A percentile compares a stretch with the other conserved stretches of the same genome.
These are phyloP conservation scores for Toxotes chatareus DNA, from an alignment of 2,113 vertebrate species.

Conservation along the genomic window DNA sequence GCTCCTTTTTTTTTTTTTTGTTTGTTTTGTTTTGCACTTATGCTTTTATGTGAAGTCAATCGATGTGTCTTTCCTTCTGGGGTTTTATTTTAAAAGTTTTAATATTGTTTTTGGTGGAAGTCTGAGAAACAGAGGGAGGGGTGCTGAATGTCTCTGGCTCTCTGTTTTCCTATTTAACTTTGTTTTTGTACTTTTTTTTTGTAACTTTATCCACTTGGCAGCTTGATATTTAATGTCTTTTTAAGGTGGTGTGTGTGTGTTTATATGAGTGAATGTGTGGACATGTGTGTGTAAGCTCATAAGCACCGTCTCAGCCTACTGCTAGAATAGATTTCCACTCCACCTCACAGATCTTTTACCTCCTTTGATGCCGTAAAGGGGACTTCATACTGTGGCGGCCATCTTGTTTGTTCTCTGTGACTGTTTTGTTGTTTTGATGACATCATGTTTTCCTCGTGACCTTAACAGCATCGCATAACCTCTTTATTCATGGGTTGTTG, in stretches of 20 bases:
- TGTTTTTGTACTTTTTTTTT: conserved; percentile 44
- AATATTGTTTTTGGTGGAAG: conserved; percentile 9
- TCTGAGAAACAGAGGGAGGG: not conserved
- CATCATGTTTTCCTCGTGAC: conserved; percentile 16
- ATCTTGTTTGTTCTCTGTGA: conserved; percentile 21
- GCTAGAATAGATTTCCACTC: conserved; percentile 25
- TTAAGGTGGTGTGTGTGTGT: conserved; percentile 21
- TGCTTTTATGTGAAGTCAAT: conserved; percentile 38
- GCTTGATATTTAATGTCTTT: conserved; percentile 66
- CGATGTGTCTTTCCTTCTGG: conserved; percentile 16
- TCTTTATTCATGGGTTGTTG: not conserved
- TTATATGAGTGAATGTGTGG: not conserved
- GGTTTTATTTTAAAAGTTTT: conserved; percentile 16
- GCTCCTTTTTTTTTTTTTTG: not conserved
- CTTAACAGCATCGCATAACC: conserved; percentile 16
- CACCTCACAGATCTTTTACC: conserved; percentile 44
- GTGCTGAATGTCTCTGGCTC: not conserved
- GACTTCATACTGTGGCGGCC: not conserved
- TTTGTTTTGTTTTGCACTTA: conserved; percentile 49
- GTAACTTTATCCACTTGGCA: conserved; percentile 65
- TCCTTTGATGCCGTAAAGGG: conserved; percentile 8
- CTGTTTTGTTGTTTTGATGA: conserved; percentile 31
- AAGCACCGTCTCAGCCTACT: conserved; percentile 46
- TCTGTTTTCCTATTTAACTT: conserved; percentile 63
- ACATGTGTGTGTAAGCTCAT: conserved; percentile 7